A percentile compares a stretch with the other conserved stretches of the same genome.
Conservation (phyloP, 2,113 vertebrate species). For the Alces alces region DNA sequence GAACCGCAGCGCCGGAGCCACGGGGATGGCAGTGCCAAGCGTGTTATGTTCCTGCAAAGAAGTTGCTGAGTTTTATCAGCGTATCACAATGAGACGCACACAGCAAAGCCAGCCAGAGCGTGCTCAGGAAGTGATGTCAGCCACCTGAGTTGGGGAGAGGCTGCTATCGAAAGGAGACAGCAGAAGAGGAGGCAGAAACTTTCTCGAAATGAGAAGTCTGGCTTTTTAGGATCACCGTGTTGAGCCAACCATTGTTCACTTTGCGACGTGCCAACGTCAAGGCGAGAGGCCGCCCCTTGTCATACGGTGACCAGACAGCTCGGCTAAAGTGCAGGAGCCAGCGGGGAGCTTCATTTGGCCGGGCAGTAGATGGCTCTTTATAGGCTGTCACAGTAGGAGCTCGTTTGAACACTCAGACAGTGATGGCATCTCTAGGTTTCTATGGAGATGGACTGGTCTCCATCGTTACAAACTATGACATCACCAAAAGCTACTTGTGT, state of each 20-base stretch:
- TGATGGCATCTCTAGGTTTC: background rate
- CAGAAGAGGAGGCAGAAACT: background rate
- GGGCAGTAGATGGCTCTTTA: constrained; percentile 8
- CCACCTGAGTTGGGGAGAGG: constrained; percentile 24
- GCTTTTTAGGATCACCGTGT: constrained; percentile 58
- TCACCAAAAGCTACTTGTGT: background rate
- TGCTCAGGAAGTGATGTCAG: constrained; percentile 54
- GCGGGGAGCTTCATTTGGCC: background rate
- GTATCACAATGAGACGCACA: constrained; percentile 30
- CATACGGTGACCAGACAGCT: constrained; percentile 30
- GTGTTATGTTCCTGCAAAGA: constrained; percentile 76
- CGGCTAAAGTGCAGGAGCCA: background rate
- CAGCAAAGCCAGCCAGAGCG: constrained; percentile 64
- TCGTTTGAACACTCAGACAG: background rate
- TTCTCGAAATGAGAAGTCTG: constrained; percentile 61
- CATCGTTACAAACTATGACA: background rate
- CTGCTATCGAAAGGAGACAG: background rate
- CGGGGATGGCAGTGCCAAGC: constrained; percentile 76
- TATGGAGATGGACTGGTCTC: background rate
- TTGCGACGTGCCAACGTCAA: constrained; percentile 46
- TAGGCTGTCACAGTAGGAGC: constrained; percentile 43
- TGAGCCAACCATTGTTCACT: constrained; percentile 66
- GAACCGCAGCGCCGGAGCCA: constrained; percentile 72
- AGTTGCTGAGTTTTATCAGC: constrained; percentile 89
- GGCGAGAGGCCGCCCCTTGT: background rate